phyloP scores from a whole-genome alignment of 2,113 vertebrate genomes.

The Hippoglossus stenolepis region DNA sequence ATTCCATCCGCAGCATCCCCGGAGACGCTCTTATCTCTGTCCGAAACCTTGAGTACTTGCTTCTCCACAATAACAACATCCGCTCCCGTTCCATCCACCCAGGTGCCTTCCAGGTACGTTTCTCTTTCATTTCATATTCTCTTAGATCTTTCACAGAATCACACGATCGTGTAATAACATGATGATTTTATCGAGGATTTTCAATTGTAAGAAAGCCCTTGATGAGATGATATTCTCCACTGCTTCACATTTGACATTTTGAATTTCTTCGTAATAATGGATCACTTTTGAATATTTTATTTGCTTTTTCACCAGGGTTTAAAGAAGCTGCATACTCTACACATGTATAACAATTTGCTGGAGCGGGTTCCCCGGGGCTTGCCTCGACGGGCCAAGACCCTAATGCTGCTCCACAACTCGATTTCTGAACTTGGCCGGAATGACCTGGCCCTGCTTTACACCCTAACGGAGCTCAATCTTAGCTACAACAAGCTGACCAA shows the following conservation, averaged over 20 bases:
- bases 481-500: conserved; percentile 96
- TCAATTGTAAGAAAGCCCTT: background rate
- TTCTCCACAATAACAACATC: conserved; percentile 95
- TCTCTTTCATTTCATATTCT: background rate
- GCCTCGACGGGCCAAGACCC: conserved; percentile 92
- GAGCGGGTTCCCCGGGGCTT: conserved; percentile 92
- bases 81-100: conserved; percentile 91
- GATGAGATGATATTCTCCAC: no score
- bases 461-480: conserved; percentile 95
- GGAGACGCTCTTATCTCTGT: conserved; percentile 87
- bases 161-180: no score
- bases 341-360: conserved; percentile 96
- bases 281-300: background rate
- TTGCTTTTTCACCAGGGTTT: conserved; percentile 79
- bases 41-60: conserved; percentile 93
- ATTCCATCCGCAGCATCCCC: conserved; percentile 88
- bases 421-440: conserved; percentile 92
- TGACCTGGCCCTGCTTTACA: conserved; percentile 91
- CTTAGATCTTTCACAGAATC: background rate
- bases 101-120: conserved; percentile 84
- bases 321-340: conserved; percentile 96
- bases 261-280: background rate
- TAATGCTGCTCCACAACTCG: conserved; percentile 95
- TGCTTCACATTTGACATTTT: background rate
- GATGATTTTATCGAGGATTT: background rate